These are phyloP conservation scores for Dynastes tityus DNA, from an alignment of 2,888 invertebrate species.

Conservation along the genomic window DNA sequence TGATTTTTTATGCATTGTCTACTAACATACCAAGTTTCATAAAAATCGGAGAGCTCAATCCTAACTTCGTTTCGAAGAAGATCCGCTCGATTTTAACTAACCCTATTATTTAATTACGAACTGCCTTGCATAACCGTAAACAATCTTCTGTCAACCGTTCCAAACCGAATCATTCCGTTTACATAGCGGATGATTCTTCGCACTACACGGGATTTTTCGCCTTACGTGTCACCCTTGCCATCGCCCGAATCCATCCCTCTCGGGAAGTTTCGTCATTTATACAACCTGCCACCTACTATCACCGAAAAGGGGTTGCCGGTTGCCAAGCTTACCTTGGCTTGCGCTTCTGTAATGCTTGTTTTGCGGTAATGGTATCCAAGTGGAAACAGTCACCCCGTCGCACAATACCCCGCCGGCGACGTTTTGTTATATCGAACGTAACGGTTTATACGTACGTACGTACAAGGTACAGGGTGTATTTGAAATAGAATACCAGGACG, in stretches of 20 bases:
- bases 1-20: no score
- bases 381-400: not conserved
- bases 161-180: slow-evolving; percentile 28
- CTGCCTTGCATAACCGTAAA: not conserved
- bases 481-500: no score
- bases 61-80: no score
- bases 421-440: slow-evolving; percentile 32
- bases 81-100: no score
- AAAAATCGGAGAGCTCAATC: no score
- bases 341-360: slow-evolving; percentile 18
- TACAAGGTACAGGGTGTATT: no score
- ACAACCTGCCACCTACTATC: slow-evolving; percentile 16
- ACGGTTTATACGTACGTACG: not conserved
- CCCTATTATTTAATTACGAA: no score
- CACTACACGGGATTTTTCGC: slow-evolving; percentile 19
- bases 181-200: slow-evolving; percentile 21
- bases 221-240: slow-evolving; percentile 7
- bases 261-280: not conserved
- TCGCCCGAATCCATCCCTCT: not conserved
- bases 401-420: slow-evolving; percentile 31
- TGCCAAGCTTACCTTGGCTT: not conserved
- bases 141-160: not conserved
- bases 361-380: slow-evolving; percentile 22
- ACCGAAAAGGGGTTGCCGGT: not conserved
- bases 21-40: no score